Evolutionary conservation across 1,140 invertebrate species (phyloP), one percentile per base, ranked within the genome.

Genomic region (Aphaenogaster floridana): DNA sequence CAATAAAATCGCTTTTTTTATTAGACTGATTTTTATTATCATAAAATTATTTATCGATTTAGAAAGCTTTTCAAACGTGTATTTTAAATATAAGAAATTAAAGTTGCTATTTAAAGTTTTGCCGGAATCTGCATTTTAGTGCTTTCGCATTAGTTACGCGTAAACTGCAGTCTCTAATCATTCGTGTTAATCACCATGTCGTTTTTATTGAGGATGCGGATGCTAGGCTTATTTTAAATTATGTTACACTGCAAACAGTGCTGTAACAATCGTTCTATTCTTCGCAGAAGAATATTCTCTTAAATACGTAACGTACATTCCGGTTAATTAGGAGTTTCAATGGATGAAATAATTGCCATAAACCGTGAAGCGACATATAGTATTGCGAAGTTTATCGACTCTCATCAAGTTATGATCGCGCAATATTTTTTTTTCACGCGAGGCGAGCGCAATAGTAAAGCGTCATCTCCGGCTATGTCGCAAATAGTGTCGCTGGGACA

Each of bases 401-500:
- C 68, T 76, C 79, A 89, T 89, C 80, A 86, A 71, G 48, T 28
- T 68, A 61, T 86, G 48, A 77, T 71, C 39, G 17, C 34, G 57
- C 42, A 76, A 77, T 28, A 64, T 39, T 68, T 79, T 72, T 76
- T 50, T 68, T 42, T 9, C 52, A 52, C 50, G 50, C 61, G 34
- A 77, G 15, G 9, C 52, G 15, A 54, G n/a, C 57, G 63, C 42
- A 76, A 90, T n/a, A 71, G 59, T 79, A 78, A 90, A 79, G 69
- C 76, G 80, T 81, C 76, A 63, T 64, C 68, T 88, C 81, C 89
- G 89, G 86, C 66, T 54, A 17, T 68, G 13, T 42, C 3, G 36
- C 6, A 76, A 88, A 90, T 74, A 69, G 63, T 79, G 79, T 77
- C 64, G 63, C 50, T 9, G 34, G 79, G 86, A 91, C 87, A 89